Base-by-base conservation (phyloP, 2,888 invertebrate genomes). In the Portevinia maculata region DNA sequence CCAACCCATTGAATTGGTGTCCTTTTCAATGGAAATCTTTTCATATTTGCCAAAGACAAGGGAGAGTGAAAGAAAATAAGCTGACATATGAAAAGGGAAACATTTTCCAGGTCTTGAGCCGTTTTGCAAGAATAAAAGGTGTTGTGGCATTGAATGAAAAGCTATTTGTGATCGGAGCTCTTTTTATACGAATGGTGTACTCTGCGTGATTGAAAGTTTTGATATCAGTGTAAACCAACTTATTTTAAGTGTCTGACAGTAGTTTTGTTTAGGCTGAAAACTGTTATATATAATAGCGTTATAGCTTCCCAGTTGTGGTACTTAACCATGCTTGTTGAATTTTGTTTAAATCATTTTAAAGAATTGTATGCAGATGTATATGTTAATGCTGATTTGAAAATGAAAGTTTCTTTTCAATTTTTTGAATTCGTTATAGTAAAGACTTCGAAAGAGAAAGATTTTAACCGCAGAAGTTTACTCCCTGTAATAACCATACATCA, bases 21-120 rank as follows among this genome's bases (percentile, higher is more conserved):
- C 24, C 13, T 37, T 55, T 60, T 13, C n/a, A 44, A 32, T 30
- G 30, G 32, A 44, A 13, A 6, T 44, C 30, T 32, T 19, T 60
- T 60, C n/a, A 60, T 3, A 46, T 30, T 6, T 50, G 28, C 19
- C 7, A 11, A 9, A 17, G 17, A 15, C 2, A 37, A 19, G n/a
- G 5, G 15, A 4, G 9, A 46, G 21, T 24, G 32, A 53, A 24
- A 15, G 30, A 7, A 53, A 44, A 53, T 55, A 55, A 53, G 24
- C 55, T 48, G 28, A 13, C 48, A 24, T 44, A 55, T 67, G 46
- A 57, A 55, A 53, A 37, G 44, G 53, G n/a, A 32, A 19, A 19
- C n/a, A 13, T 32, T 19, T 44, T 6, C 19, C 24, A 24, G 24
- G 24, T 34, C 5, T 19, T 30, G 3, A 44, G n/a, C 28, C 24